Evolutionary conservation across 2,888 invertebrate species (phyloP), one percentile per base, ranked within the genome.

Genomic region (Empis stercorea): DNA sequence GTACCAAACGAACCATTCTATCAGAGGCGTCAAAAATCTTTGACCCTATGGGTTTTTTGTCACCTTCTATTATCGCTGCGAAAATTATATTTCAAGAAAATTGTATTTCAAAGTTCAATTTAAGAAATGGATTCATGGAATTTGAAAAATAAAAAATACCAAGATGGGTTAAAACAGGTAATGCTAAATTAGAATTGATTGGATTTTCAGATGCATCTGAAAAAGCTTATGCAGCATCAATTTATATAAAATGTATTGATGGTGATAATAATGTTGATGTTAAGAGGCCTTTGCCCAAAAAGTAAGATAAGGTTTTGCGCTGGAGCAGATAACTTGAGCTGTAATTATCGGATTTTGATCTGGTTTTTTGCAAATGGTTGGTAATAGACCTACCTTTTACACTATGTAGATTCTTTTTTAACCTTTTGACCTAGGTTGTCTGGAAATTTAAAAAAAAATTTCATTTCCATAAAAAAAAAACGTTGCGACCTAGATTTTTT

Each of bases 11-110:
- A 10, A 30, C 20, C 3, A 44, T 51, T 10, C 16, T 51, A 1
- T 49, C 49, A 11, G 41, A 49, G 11, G 11, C 44, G 9, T 30
- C 36, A 1, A 49, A 46, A 37, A 46, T 44, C 15, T 51, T 46
- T 32, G 46, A 49, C 16, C 49, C 47, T 2, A 38, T 48, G 2
- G 48, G 49, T 1, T 45, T 48, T 40, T 3, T 49, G 7, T 39
- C 45, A 4, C 47, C 49, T 4, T 32, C 44, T 2, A 42, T 41
- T 0, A 20, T 51, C 3, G 1, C 32, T 6, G 40, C 16, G 2
- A 46, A 46, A 37, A 36, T 44, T 27, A 41, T 48, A 10, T 6
- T 48, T 14, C 43, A 46, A 30, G 7, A 46, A 15, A 34, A 48
- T 10, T 51, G 48, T 45, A 34, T 46, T 14, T 11, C 15, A 1